Evolutionary conservation across 2,797 vertebrate species (phyloP).

Genomic region (Gouania willdenowi): DNA sequence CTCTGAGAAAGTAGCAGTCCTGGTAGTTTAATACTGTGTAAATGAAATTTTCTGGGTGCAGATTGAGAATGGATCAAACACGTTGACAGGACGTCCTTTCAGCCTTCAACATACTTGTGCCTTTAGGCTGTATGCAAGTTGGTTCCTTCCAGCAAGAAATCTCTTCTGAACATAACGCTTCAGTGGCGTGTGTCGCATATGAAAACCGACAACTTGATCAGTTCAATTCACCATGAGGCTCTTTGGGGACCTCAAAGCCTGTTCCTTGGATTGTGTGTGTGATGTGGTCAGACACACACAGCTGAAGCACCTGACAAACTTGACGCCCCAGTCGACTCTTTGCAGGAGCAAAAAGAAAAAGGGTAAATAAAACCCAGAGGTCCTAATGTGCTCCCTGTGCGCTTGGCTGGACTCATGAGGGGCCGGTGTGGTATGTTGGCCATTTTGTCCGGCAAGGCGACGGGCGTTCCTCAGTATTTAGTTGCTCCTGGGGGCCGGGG

Average conservation of each 20-base stretch:
- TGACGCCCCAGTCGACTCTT: constrained; percentile 70
- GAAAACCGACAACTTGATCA: constrained; percentile 64
- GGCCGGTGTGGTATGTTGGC: constrained; percentile 52
- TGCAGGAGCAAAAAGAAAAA: constrained; percentile 70
- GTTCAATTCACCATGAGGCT: constrained; percentile 36
- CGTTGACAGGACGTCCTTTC: constrained; percentile 34
- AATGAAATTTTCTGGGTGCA: no score
- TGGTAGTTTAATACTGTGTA: no score
- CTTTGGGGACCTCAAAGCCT: constrained; percentile 38
- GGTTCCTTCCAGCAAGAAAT: constrained; percentile 23
- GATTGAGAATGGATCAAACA: no score
- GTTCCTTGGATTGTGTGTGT: constrained; percentile 13
- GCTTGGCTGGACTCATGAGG: constrained; percentile 83
- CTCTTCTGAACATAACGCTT: constrained; percentile 58
- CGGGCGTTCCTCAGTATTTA: constrained; percentile 73
- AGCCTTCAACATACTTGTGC: constrained; percentile 32
- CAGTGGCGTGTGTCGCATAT: constrained; percentile 57
- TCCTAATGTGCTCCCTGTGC: constrained; percentile 90
- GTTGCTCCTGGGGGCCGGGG: constrained; percentile 54
- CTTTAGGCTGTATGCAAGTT: constrained; percentile 20
- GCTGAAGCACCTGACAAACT: constrained; percentile 73
- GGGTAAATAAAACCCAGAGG: constrained; percentile 70
- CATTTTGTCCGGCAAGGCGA: constrained; percentile 83
- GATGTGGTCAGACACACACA: constrained; percentile 59
- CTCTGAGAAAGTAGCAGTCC: no score